A percentile compares a stretch with the other conserved stretches of the same genome.
These are phyloP conservation scores for Oxyscelio sp. DNA, from an alignment of 2,888 invertebrate genomes.

Conservation along the genomic window DNA sequence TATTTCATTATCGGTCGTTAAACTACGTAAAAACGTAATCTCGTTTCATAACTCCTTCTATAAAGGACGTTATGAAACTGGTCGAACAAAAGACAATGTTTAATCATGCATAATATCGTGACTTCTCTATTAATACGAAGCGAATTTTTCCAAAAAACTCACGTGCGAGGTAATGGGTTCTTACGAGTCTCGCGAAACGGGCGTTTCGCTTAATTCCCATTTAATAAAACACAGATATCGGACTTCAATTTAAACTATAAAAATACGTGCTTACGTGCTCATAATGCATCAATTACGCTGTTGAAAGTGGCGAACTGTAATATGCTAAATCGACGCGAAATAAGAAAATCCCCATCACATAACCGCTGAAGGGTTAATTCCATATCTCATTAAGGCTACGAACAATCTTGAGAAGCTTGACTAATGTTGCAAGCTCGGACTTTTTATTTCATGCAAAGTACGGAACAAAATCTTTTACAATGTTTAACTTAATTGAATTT, in stretches of 20 bases:
- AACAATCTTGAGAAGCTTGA: conserved; percentile 55
- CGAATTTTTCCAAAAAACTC: conserved; percentile 18
- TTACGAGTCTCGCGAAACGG: too few relatives aligned
- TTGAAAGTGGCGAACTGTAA: conserved; percentile 44
- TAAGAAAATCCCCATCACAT: conserved; percentile 38
- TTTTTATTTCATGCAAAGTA: too few relatives aligned
- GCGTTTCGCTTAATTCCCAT: neutral
- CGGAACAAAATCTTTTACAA: too few relatives aligned
- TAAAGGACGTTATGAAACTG: conserved; percentile 53
- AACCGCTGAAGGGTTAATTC: conserved; percentile 51
- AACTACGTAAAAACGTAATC: conserved; percentile 54
- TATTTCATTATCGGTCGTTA: conserved; percentile 47
- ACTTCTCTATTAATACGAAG: conserved; percentile 32
- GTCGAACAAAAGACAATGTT: conserved; percentile 51
- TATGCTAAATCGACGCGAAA: conserved; percentile 32
- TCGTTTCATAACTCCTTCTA: conserved; percentile 51
- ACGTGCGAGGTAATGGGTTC: neutral
- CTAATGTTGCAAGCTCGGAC: conserved; percentile 41
- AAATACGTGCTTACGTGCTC: conserved; percentile 18
- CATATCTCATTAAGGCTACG: conserved; percentile 51
- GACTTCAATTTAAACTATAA: conserved; percentile 39
- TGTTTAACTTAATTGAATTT: too few relatives aligned
- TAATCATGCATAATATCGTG: conserved; percentile 56
- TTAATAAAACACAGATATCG: neutral
- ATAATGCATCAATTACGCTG: conserved; percentile 22